These are phyloP conservation scores for Polymixis flavicincta DNA, from an alignment of 2,888 invertebrate genomes.

Conservation along the genomic window DNA sequence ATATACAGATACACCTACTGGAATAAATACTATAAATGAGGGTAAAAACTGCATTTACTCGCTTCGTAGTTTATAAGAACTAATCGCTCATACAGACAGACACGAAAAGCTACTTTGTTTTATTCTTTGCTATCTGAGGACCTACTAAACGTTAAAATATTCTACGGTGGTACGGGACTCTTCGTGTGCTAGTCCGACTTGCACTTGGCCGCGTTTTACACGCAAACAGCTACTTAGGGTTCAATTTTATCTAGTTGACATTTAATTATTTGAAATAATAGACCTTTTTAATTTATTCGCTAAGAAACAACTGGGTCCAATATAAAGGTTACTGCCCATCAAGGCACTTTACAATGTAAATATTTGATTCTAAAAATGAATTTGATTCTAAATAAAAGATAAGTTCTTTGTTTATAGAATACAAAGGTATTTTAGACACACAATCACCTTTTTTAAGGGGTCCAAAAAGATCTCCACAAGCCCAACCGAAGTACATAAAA, in stretches of 20 bases:
- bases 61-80: too few species aligned
- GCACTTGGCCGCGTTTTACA: too few species aligned
- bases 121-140: too few species aligned
- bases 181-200: too few species aligned
- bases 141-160: too few species aligned
- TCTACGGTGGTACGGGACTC: too few species aligned
- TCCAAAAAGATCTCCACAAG: background rate
- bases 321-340: conserved; percentile 5
- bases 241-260: background rate
- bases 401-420: background rate
- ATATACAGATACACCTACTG: too few species aligned
- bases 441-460: background rate
- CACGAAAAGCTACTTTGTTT: too few species aligned
- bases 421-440: background rate
- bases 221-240: background rate
- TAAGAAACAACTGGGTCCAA: background rate
- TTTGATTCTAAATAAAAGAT: background rate
- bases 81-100: too few species aligned
- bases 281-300: background rate
- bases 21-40: too few species aligned
- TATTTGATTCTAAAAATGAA: conserved; percentile 16
- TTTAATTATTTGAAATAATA: conserved; percentile 17
- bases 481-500: too few species aligned
- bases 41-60: too few species aligned
- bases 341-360: conserved; percentile 17